These are phyloP conservation scores for Orchesella flavescens DNA, from an alignment of 2,888 invertebrate genomes.

Conservation along the genomic window DNA sequence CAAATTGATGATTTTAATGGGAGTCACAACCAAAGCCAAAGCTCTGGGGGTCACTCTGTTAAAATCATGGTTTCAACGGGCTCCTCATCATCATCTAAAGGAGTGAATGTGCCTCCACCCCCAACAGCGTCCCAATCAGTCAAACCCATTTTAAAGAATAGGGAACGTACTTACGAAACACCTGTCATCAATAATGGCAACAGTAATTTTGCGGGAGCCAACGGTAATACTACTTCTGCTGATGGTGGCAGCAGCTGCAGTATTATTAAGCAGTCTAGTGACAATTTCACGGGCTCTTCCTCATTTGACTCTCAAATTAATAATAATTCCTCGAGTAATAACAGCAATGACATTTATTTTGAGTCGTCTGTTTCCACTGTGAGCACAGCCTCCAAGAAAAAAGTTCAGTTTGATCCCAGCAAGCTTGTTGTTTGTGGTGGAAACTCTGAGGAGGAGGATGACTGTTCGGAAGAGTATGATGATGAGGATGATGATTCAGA, in stretches of 20 bases:
- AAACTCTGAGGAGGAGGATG: constrained; percentile 45
- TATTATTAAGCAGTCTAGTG: neutral
- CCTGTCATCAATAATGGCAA: constrained; percentile 31
- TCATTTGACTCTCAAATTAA: neutral
- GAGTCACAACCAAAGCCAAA: neutral
- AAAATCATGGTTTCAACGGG: constrained; percentile 68
- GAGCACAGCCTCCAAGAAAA: constrained; percentile 64
- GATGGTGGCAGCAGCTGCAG: constrained; percentile 12
- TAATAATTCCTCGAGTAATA: neutral
- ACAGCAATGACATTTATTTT: constrained; percentile 58
- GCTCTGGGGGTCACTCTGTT: constrained; percentile 64
- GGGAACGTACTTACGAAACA: constrained; percentile 62
- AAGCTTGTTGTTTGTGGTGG: constrained; percentile 67
- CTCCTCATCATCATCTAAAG: constrained; percentile 11
- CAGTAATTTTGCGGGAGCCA: neutral
- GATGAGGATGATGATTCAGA: constrained; percentile 54
- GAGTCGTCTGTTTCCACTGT: constrained; percentile 58
- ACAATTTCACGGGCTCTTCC: neutral
- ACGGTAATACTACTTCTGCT: too few relatives aligned
- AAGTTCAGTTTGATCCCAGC: constrained; percentile 69
- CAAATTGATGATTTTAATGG: constrained; percentile 8
- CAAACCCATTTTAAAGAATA: constrained; percentile 71
- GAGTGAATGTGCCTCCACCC: too few relatives aligned
- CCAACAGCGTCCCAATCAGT: constrained; percentile 59
- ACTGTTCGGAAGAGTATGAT: constrained; percentile 51